Base-by-base conservation (phyloP, 1,140 invertebrate genomes). In the Drosophila pruinosa region DNA sequence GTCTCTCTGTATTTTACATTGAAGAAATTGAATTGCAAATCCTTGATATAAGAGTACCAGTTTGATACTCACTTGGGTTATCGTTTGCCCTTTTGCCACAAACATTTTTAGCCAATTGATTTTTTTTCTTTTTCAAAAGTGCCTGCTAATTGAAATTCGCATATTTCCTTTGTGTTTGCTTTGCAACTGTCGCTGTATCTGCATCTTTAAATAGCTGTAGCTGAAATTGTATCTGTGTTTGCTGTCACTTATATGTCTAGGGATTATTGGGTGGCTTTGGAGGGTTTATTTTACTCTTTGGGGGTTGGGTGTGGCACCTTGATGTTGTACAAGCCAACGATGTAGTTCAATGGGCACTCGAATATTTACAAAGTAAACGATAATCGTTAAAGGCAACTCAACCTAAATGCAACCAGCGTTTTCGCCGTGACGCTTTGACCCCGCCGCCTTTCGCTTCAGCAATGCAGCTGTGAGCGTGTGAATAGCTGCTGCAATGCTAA, bases 291-390 rank as follows among this genome's bases (percentile, higher is more conserved):
- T 34, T 41, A 28, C 31, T 39, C 34, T 38, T 39, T 57, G 41
- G 56, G 10, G 53, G 62, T 17, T 12, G 21, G 48, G 14, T 26
- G 24, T 31, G 47, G 52, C 48, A 48, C 61, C 15, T 34, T n/a
- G 31, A 34, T 34, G 31, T 34, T 34, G 10, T 34, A 12, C 31
- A 34, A 34, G 12, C 31, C 31, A 34, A 34, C 31, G 31, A 12
- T 22, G 41, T 56, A 26, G 34, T 47, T 63, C 45, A 47, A 56
- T 54, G 64, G 62, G 47, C 76, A 62, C 62, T 86, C 65, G 75
- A 86, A 86, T 86, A 86, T 86, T 86, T 86, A 88, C 81, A 88
- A 86, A 86, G 82, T 86, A 86, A 85, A 81, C 62, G 61, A 57
- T 63, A 69, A 76, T 72, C 63, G 72, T 71, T 63, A 83, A 85